Evolutionary conservation across 1,140 invertebrate species (phyloP), one percentile per base, ranked within the genome.

Genomic region (Papilio polytes): DNA sequence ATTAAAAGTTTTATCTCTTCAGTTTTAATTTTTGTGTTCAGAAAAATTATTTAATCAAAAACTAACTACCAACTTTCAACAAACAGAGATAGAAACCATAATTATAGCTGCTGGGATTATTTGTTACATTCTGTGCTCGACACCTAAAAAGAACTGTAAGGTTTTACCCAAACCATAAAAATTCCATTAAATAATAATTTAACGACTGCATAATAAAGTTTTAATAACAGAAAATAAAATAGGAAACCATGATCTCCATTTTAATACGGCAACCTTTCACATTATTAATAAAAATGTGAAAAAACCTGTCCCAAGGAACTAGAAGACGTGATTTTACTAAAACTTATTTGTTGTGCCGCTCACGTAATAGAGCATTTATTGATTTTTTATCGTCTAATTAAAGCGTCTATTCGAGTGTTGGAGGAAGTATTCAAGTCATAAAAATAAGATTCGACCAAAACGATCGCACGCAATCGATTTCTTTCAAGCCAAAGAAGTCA

Each of bases 381-480:
- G 41, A 76, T 31, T 51, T 76, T 70, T 76, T 76, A 48, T 76
- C 74, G 44, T 31, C 44, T 26, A 76, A 48, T 76, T 76, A 76
- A 76, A 70, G 22, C 74, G 74, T 76, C 74, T 51, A 76, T 9
- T 76, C 20, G 74, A 22, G 15, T 51, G 53, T 22, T 51, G 74
- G 13, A 76, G 46, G 44, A 48, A 46, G 41, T 51, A 46, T 46
- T 76, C 46, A 76, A 76, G 74, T 48, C 41, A 51, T 76, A 76
- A 76, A 76, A 76, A 51, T 48, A 76, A 76, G 74, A 51, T 48
- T 76, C 74, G 44, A 76, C 74, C 41, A 51, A 76, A 76, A 48
- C 74, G 20, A 20, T 48, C 46, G 46, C 26, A 22, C 44, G 41
- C 44, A 8, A 51, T 48, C 22, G 44, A 76, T 15, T 48, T 46